These are phyloP conservation scores for Agrypnia vestita DNA, from an alignment of 1,140 invertebrate genomes.

Conservation along the genomic window DNA sequence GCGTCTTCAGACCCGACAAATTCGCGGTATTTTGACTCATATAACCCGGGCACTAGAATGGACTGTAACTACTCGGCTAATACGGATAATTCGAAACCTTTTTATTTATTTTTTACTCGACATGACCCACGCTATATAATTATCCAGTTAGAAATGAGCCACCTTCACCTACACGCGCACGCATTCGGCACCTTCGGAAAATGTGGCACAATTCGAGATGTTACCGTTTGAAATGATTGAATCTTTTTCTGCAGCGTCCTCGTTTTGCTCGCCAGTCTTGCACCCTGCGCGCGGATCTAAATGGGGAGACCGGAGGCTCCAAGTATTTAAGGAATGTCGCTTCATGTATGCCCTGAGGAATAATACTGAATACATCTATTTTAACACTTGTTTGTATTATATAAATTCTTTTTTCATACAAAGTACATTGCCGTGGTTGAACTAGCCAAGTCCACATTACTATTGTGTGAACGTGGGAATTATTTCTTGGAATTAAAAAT, in stretches of 20 bases:
- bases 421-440: no score
- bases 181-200: no score
- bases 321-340: slow-evolving; percentile 35
- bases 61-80: slow-evolving; percentile 11
- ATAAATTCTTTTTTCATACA: neutral
- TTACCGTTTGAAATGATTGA: neutral
- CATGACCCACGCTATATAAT: slow-evolving; percentile 27
- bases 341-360: slow-evolving; percentile 10
- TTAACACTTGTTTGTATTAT: neutral
- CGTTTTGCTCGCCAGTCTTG: neutral
- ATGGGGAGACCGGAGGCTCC: slow-evolving; percentile 8
- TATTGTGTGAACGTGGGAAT: no score
- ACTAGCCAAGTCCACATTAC: no score
- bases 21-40: slow-evolving; percentile 33
- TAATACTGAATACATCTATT: slow-evolving; percentile 13
- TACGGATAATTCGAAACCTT: slow-evolving; percentile 21
- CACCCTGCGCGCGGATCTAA: neutral
- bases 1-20: slow-evolving; percentile 13
- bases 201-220: no score
- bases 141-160: slow-evolving; percentile 33
- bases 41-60: neutral
- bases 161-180: neutral
- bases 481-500: no score
- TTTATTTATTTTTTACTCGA: slow-evolving; percentile 14
- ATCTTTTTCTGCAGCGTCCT: neutral